These are phyloP conservation scores for Seriola quinqueradiata DNA, from an alignment of 2,113 vertebrate species.

Conservation along the genomic window DNA sequence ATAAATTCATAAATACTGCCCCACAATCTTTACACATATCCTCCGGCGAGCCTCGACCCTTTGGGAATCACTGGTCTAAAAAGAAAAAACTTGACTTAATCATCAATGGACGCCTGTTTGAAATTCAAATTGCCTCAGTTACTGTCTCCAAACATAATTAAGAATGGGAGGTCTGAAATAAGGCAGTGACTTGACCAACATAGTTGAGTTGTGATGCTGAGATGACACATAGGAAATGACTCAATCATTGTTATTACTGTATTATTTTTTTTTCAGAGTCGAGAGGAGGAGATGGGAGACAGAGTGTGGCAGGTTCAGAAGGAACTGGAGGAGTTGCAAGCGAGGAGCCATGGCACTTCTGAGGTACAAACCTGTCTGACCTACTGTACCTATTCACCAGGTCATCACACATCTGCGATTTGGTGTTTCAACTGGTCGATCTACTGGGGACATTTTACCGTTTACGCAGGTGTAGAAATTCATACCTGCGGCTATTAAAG, in stretches of 20 bases:
- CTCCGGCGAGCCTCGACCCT: no score
- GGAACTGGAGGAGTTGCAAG: conserved; percentile 88
- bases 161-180: conserved; percentile 30
- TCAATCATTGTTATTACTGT: conserved; percentile 20
- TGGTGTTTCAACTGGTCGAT: neutral
- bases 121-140: neutral
- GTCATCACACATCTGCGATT: conserved; percentile 39
- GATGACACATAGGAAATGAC: conserved; percentile 66
- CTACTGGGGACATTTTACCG: neutral
- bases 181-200: conserved; percentile 24
- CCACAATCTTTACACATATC: neutral
- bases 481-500: conserved; percentile 34
- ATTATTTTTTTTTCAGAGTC: conserved; percentile 81
- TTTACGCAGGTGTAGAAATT: conserved; percentile 43
- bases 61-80: neutral
- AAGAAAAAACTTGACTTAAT: neutral
- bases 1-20: neutral
- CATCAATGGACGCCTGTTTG: conserved; percentile 15
- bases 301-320: conserved; percentile 91
- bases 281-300: conserved; percentile 95
- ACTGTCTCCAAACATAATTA: conserved; percentile 47
- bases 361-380: conserved; percentile 80
- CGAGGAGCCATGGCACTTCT: conserved; percentile 70
- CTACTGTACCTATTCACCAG: neutral
- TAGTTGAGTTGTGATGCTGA: conserved; percentile 62